Evolutionary conservation across 2,113 vertebrate species (phyloP).

Genomic region (Neomonachus schauinslandi): DNA sequence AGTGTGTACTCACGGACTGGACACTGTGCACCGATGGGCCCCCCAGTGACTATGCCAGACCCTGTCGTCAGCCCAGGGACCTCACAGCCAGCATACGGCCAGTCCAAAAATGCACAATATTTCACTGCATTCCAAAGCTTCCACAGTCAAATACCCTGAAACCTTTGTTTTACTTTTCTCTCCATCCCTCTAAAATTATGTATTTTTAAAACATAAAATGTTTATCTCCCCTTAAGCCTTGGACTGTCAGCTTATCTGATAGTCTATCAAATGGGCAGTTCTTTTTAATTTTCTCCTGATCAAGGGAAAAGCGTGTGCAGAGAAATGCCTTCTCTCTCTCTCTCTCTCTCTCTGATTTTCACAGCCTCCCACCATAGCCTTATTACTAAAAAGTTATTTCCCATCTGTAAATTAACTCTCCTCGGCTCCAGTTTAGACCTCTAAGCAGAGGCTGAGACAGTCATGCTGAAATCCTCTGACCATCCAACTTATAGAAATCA

Average conservation of each 20-base stretch:
- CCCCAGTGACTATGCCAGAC: neutral
- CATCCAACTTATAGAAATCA: neutral
- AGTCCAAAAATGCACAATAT: neutral
- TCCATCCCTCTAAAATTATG: neutral
- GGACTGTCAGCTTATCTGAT: neutral
- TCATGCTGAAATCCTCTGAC: neutral
- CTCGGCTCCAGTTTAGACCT: neutral
- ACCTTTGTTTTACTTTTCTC: neutral
- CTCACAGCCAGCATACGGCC: neutral
- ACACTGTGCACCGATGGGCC: neutral
- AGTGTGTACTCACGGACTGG: neutral
- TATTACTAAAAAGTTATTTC: neutral
- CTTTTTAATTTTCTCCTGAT: slow-evolving; percentile 39
- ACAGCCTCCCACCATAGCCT: neutral
- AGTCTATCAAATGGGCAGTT: neutral
- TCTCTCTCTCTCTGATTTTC: neutral
- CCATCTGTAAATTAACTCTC: neutral
- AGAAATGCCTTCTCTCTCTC: neutral
- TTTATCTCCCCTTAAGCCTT: neutral
- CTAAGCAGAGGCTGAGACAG: neutral
- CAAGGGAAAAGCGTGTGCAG: neutral
- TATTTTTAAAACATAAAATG: neutral
- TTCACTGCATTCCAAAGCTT: neutral
- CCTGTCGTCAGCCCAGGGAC: neutral
- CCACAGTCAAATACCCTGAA: neutral